Evolutionary conservation across 2,113 vertebrate genomes (phyloP).

Genomic region (Paratilapia polleni): DNA sequence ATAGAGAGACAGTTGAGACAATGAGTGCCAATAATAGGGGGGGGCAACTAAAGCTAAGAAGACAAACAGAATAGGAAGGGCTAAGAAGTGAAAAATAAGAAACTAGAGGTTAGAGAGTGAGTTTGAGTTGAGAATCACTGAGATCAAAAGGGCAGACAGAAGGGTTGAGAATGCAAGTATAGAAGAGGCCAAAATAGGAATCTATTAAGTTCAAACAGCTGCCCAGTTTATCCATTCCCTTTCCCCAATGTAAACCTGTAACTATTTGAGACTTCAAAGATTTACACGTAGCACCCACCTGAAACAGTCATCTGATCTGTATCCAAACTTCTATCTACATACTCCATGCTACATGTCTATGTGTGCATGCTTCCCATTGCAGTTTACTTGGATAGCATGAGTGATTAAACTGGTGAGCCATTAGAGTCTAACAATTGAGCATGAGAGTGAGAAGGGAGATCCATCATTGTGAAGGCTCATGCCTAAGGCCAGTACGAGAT

Average conservation of each 20-base stretch:
- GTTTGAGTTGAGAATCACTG: background rate
- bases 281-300: background rate
- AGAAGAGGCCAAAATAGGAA: background rate
- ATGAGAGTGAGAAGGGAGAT: conserved; percentile 62
- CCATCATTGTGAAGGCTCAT: conserved; percentile 76
- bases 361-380: conserved; percentile 11
- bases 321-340: background rate
- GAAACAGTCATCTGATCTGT: background rate
- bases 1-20: background rate
- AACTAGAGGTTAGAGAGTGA: background rate
- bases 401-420: conserved; percentile 70
- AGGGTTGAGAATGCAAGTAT: background rate
- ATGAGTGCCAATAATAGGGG: background rate
- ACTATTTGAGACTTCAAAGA: background rate
- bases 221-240: background rate
- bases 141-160: background rate
- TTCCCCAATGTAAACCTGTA: background rate
- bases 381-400: conserved; percentile 63
- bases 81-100: background rate
- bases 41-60: background rate
- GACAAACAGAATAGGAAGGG: background rate
- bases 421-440: conserved; percentile 70
- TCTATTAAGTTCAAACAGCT: background rate
- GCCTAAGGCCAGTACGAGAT: conserved; percentile 65
- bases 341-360: background rate